These are phyloP conservation scores for Coelogynopora nodosa DNA, from an alignment of 2,888 invertebrate genomes.

Conservation along the genomic window DNA sequence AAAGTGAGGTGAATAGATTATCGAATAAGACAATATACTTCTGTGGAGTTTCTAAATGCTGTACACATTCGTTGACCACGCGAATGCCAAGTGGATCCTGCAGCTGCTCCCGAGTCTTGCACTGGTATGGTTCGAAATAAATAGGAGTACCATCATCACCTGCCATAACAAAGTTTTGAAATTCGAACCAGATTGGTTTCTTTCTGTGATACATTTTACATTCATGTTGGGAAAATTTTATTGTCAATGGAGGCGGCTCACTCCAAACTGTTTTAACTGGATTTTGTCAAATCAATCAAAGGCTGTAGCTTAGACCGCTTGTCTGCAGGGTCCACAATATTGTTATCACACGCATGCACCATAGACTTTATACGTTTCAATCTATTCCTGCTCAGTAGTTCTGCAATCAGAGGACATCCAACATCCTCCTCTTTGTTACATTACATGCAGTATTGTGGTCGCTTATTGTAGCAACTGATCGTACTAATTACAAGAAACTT, in stretches of 20 bases:
- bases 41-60: not conserved
- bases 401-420: constrained; percentile 1
- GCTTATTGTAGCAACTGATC: not conserved
- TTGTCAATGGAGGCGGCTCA: constrained; percentile 21
- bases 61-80: not conserved
- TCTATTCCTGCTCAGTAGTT: not conserved
- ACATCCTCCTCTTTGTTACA: constrained; percentile 6
- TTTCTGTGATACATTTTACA: constrained; percentile 24
- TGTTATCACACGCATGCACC: constrained; percentile 22
- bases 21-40: not conserved
- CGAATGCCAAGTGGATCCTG: not conserved
- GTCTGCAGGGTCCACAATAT: not conserved
- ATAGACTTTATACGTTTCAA: not conserved
- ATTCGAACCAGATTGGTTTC: constrained; percentile 16
- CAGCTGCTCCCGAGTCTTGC: not conserved
- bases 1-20: not conserved
- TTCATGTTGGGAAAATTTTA: not conserved
- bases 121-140: not conserved
- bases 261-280: constrained; percentile 26
- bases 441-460: not conserved
- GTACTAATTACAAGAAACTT: not conserved
- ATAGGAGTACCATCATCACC: constrained; percentile 13
- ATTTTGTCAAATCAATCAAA: not conserved
- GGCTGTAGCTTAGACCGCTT: constrained; percentile 8
- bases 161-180: constrained; percentile 13